Evolutionary conservation across 2,888 invertebrate genomes (phyloP), one percentile per base, ranked within the genome.

Genomic region (Dryadula phaetusa): DNA sequence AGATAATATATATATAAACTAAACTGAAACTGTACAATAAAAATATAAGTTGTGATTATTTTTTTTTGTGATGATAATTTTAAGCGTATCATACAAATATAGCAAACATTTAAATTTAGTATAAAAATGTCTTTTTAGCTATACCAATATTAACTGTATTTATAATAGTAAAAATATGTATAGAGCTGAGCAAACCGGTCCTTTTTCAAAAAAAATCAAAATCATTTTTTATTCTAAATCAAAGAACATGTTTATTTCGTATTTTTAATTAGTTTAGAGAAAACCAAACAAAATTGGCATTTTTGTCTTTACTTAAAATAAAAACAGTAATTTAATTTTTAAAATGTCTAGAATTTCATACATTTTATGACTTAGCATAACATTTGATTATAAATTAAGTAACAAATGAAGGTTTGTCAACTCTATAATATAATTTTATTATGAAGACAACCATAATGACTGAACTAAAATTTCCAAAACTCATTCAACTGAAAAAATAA

Each of bases 401-500:
- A n/a, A n/a, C n/a, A n/a, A n/a, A n/a, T n/a, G 3, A 25, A 14
- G 8, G 14, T 20, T 22, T 40, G 18, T 56, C 40, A 40, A 56
- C 56, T 56, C 56, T 56, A 56, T 25, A 56, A 20, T 40, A n/a
- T 40, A n/a, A 40, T 56, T 12, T 22, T 0, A 20, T 16, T 5
- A 46, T 22, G 18, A 22, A 12, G 12, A 49, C 37, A 14, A 12
- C n/a, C n/a, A 34, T 14, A 14, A 5, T 2, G 28, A 28, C 60
- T 67, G 64, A 62, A 58, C 58, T 56, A 66, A 12, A 47, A 28
- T 28, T 67, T 37, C n/a, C 20, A 37, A 66, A 34, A 67, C 18
- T 10, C n/a, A 76, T 66, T 78, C 65, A 66, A 66, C 52, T 46
- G 56, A 62, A 80, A 78, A 76, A 69, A 67, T 76, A 76, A n/a